These are phyloP conservation scores for Agonopterix subpropinquella DNA, from an alignment of 2,888 invertebrate species.

Conservation along the genomic window DNA sequence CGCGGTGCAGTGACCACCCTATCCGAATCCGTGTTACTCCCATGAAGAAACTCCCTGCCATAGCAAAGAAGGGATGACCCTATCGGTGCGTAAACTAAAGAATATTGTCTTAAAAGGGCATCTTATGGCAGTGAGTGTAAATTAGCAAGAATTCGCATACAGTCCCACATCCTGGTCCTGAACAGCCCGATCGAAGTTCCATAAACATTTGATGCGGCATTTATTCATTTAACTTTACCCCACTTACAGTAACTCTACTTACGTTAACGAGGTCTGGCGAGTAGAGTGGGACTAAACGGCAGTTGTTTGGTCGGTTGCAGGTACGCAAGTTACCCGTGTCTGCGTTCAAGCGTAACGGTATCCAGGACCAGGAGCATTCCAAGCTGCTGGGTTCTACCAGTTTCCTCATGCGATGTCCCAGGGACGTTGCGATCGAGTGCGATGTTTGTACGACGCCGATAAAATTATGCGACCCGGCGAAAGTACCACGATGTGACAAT, in stretches of 20 bases:
- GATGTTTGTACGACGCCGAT: slow-evolving; percentile 30
- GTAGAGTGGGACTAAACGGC: slow-evolving; percentile 26
- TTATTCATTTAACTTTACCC: too few relatives aligned
- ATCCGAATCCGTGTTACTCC: slow-evolving; percentile 43
- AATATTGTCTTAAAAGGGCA: slow-evolving; percentile 11
- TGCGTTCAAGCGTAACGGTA: slow-evolving; percentile 67
- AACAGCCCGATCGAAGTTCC: background rate
- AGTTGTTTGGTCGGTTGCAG: slow-evolving; percentile 58
- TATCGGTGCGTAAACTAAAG: slow-evolving; percentile 35
- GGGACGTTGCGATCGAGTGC: slow-evolving; percentile 52
- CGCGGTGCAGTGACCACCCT: slow-evolving; percentile 42
- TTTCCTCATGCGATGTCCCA: slow-evolving; percentile 49
- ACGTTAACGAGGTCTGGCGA: background rate
- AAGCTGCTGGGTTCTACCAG: slow-evolving; percentile 50
- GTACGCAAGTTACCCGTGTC: slow-evolving; percentile 54
- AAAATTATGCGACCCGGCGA: slow-evolving; percentile 45
- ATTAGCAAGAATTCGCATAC: too few relatives aligned
- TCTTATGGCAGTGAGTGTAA: too few relatives aligned
- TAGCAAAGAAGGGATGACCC: slow-evolving; percentile 34
- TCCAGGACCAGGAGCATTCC: slow-evolving; percentile 66
- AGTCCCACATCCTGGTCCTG: background rate
- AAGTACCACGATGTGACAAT: slow-evolving; percentile 40
- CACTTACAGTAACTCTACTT: background rate
- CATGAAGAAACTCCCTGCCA: slow-evolving; percentile 51
- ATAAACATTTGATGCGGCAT: background rate